Evolutionary conservation across 2,113 vertebrate species (phyloP), one percentile per base, ranked within the genome.

Genomic region (Centropristis striata): DNA sequence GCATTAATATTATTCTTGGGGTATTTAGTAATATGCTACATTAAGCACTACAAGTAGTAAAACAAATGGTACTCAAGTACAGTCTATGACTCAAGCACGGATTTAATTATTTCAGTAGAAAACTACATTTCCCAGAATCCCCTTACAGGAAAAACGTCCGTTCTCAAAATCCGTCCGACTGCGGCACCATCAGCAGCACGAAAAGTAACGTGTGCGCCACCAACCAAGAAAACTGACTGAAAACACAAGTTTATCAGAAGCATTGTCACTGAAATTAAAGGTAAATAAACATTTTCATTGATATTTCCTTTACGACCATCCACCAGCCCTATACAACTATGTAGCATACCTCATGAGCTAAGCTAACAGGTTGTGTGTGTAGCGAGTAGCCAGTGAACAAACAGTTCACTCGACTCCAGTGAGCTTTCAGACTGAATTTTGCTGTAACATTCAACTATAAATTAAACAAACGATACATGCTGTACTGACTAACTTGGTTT

Each of bases 51-150:
- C 32, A 15, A 4, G 5, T n/a, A 1, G n/a, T 12, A 51, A 32
- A 28, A n/a, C 9, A n/a, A 32, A 18, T 37, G 13, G 37, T 42
- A n/a, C n/a, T n/a, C n/a, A n/a, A n/a, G n/a, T n/a, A n/a, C n/a
- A n/a, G n/a, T n/a, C n/a, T n/a, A n/a, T n/a, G n/a, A n/a, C 14
- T 61, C 37, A 61, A 41, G 13, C n/a, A 1, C 4, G 4, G 32
- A 11, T 7, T 1, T 25, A 25, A 25, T 61, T 1, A 12, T 9
- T 27, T 49, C 14, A 3, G 3, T 2, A n/a, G 4, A 42, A 14
- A 75, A 93, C 84, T 75, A 76, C 90, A 90, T 83, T 86, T 84
- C 92, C 92, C 90, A 89, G 37, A 81, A 80, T 0, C 4, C 41
- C 57, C n/a, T 1, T 0, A 46, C 2, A 11, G 78, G 82, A 88